Evolutionary conservation across 92 coral and sea anemone species (phyloP).

Genomic region (Epizoanthus ramosus): DNA sequence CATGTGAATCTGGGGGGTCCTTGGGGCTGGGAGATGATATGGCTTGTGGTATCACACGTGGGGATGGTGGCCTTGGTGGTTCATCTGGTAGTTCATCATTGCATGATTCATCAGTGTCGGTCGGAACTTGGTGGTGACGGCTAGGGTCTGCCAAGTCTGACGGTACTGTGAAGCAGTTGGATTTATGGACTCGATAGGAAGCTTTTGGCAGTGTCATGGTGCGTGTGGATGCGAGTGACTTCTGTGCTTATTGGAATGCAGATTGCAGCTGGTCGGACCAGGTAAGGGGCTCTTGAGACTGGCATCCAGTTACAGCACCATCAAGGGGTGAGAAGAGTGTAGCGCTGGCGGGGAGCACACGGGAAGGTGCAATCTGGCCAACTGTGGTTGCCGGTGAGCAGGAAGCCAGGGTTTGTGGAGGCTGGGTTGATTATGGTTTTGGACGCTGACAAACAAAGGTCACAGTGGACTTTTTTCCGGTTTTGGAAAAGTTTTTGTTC

Average conservation of each 20-base stretch:
- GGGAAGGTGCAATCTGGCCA: constrained; percentile 51
- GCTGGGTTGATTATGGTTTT: constrained; percentile 53
- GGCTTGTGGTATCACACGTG: constrained; percentile 28
- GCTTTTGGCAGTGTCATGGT: constrained; percentile 59
- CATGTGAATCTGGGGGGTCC: constrained; percentile 15
- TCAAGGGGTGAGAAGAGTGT: constrained; percentile 62
- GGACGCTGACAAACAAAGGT: constrained; percentile 51
- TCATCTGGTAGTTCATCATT: constrained; percentile 18
- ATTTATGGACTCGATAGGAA: constrained; percentile 16
- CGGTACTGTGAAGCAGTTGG: constrained; percentile 13
- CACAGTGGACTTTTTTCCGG: constrained; percentile 51
- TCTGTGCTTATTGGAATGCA: constrained; percentile 57
- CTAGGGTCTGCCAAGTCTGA: constrained; percentile 35
- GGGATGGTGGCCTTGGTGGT: background rate
- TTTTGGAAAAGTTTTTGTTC: constrained; percentile 47
- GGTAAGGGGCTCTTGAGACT: constrained; percentile 49
- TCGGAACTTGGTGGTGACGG: constrained; percentile 1
- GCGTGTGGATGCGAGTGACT: constrained; percentile 51
- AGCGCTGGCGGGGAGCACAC: constrained; percentile 60
- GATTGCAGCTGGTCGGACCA: constrained; percentile 58
- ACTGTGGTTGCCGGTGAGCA: constrained; percentile 56
- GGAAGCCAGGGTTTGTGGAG: constrained; percentile 54
- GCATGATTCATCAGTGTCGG: constrained; percentile 11
- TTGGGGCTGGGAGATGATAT: constrained; percentile 19
- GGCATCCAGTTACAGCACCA: constrained; percentile 54